These are phyloP conservation scores for Ammodytes marinus DNA, from an alignment of 2,113 vertebrate species.

Conservation along the genomic window DNA sequence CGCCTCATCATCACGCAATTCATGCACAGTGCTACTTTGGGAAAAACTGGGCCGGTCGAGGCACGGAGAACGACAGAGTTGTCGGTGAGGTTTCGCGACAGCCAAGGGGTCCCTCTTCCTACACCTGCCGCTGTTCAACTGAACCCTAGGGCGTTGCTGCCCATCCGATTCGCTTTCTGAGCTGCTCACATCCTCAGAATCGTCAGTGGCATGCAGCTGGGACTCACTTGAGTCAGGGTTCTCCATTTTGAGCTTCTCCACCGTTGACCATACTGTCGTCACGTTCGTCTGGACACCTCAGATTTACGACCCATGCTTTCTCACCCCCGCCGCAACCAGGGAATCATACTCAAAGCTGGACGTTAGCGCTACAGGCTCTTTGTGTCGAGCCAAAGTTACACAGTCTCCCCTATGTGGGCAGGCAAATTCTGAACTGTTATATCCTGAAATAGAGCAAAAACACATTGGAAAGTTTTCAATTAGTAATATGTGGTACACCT, in stretches of 20 bases:
- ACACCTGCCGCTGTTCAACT: slow-evolving; percentile 62
- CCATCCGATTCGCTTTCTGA: slow-evolving; percentile 94
- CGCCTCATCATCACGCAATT: slow-evolving; percentile 86
- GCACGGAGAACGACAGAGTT: slow-evolving; percentile 97
- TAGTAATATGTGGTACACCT: not conserved
- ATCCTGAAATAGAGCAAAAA: slow-evolving; percentile 80
- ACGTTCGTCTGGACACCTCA: slow-evolving; percentile 87
- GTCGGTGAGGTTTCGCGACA: slow-evolving; percentile 91
- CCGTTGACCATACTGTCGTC: slow-evolving; percentile 94
- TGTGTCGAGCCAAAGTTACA: slow-evolving; percentile 73
- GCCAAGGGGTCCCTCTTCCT: slow-evolving; percentile 86
- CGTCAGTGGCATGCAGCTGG: slow-evolving; percentile 84
- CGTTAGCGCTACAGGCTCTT: slow-evolving; percentile 73
- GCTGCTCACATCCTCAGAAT: slow-evolving; percentile 93
- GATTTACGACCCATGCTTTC: slow-evolving; percentile 85
- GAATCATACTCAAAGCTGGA: slow-evolving; percentile 79
- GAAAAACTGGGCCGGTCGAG: slow-evolving; percentile 96
- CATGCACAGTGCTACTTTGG: slow-evolving; percentile 92
- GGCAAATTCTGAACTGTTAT: slow-evolving; percentile 82
- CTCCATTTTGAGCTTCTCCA: slow-evolving; percentile 94
- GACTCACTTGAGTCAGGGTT: slow-evolving; percentile 84
- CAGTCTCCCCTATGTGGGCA: slow-evolving; percentile 77
- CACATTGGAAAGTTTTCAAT: slow-evolving; percentile 15
- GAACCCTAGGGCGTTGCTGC: slow-evolving; percentile 73
- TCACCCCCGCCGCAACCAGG: slow-evolving; percentile 84